These are phyloP conservation scores for Uloborus plumipes DNA, from an alignment of 2,888 invertebrate genomes.

Conservation along the genomic window DNA sequence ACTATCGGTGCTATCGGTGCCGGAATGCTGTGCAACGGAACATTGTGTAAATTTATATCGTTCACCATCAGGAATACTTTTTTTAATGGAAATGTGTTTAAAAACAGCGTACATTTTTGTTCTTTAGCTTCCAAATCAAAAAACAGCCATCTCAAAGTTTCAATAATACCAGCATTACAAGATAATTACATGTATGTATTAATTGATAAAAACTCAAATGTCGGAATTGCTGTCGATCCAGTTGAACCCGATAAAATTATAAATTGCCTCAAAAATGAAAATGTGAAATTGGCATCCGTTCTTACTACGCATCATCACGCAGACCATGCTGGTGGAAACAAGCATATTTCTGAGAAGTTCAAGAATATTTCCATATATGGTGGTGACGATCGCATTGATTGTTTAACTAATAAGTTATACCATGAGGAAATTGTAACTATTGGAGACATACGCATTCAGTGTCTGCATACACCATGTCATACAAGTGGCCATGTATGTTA, in stretches of 20 bases:
- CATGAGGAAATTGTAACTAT: slow-evolving; percentile 77
- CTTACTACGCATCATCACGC: slow-evolving; percentile 98
- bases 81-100: too few relatives aligned
- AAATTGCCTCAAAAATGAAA: slow-evolving; percentile 79
- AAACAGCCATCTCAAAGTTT: slow-evolving; percentile 75
- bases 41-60: too few relatives aligned
- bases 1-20: too few relatives aligned
- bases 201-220: slow-evolving; percentile 83
- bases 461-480: slow-evolving; percentile 95
- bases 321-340: slow-evolving; percentile 96
- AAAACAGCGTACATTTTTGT: too few relatives aligned
- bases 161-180: slow-evolving; percentile 86
- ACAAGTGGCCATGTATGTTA: slow-evolving; percentile 97
- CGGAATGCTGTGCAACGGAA: too few relatives aligned
- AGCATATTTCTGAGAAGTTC: slow-evolving; percentile 77
- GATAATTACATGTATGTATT: slow-evolving; percentile 99
- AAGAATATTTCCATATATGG: slow-evolving; percentile 74
- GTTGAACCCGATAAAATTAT: slow-evolving; percentile 79
- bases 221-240: slow-evolving; percentile 94
- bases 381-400: slow-evolving; percentile 80
- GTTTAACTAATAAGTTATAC: slow-evolving; percentile 81
- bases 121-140: too few relatives aligned
- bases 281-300: slow-evolving; percentile 83
- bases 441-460: slow-evolving; percentile 70
- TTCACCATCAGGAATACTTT: too few relatives aligned